Conservation (phyloP, 2,888 invertebrate genomes). For the Stramonita haemastoma region DNA sequence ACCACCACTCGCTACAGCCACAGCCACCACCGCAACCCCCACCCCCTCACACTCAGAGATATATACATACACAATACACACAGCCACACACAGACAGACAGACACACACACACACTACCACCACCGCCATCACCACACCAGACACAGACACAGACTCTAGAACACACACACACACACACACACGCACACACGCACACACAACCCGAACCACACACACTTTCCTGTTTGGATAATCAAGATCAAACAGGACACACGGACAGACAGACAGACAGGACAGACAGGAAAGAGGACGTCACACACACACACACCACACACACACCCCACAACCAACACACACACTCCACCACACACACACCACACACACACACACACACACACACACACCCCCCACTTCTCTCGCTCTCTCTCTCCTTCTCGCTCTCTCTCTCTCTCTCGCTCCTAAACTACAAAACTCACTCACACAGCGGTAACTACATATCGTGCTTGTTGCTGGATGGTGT, state of each 20-base stretch:
- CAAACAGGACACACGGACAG: too few species aligned
- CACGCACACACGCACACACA: conserved; percentile 2
- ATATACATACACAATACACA: background rate
- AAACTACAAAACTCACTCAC: too few species aligned
- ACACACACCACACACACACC: conserved; percentile 12
- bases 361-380: background rate
- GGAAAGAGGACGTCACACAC: too few species aligned
- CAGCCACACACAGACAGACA: background rate
- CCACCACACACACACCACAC: background rate
- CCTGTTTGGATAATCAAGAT: too few species aligned
- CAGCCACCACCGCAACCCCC: background rate
- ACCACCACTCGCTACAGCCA: background rate
- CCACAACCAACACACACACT: background rate
- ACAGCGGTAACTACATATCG: too few species aligned
- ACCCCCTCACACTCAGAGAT: background rate
- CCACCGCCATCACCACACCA: background rate
- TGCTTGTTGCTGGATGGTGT: too few species aligned
- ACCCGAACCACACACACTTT: too few species aligned
- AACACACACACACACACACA: conserved; percentile 1
- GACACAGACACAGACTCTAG: background rate
- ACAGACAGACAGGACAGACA: too few species aligned
- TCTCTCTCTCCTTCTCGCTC: too few species aligned
- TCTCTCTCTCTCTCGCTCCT: too few species aligned
- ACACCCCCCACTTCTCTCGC: too few species aligned
- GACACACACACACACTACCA: background rate